phyloP scores from a whole-genome alignment of 2,113 vertebrate species.

The Naja naja region DNA sequence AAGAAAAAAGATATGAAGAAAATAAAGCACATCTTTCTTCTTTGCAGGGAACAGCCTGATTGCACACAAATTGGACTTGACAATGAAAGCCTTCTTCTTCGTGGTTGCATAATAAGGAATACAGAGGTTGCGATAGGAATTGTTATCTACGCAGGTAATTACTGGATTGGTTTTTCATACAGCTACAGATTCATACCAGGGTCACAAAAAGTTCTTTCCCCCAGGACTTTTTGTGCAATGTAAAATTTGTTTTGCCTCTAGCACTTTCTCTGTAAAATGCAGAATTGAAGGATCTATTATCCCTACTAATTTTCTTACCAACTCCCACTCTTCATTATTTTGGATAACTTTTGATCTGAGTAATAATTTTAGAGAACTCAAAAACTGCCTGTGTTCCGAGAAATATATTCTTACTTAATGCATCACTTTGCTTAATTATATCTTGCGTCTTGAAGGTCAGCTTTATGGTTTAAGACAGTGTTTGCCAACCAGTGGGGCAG shows the following conservation, averaged over 20 bases:
- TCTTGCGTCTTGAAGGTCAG: neutral
- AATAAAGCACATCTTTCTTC: neutral
- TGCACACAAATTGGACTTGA: slow-evolving; percentile 72
- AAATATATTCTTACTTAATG: neutral
- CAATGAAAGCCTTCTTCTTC: slow-evolving; percentile 77
- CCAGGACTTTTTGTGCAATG: neutral
- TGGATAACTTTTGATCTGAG: neutral
- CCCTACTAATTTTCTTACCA: neutral
- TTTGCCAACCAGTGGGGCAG: too few species aligned
- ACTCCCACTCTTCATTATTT: neutral
- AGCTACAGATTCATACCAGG: neutral
- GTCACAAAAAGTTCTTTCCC: neutral
- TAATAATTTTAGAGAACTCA: neutral
- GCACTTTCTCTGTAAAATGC: neutral
- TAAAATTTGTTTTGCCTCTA: neutral
- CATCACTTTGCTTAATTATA: neutral
- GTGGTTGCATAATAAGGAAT: slow-evolving; percentile 78
- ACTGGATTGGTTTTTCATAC: neutral
- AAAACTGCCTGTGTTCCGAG: neutral
- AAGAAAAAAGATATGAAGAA: neutral
- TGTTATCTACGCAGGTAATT: slow-evolving; percentile 76
- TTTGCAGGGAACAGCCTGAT: slow-evolving; percentile 82
- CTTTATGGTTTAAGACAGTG: neutral
- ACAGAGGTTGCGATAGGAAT: slow-evolving; percentile 72
- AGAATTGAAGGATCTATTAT: neutral